phyloP scores from a whole-genome alignment of 2,113 vertebrate genomes.

The Indicator indicator region DNA sequence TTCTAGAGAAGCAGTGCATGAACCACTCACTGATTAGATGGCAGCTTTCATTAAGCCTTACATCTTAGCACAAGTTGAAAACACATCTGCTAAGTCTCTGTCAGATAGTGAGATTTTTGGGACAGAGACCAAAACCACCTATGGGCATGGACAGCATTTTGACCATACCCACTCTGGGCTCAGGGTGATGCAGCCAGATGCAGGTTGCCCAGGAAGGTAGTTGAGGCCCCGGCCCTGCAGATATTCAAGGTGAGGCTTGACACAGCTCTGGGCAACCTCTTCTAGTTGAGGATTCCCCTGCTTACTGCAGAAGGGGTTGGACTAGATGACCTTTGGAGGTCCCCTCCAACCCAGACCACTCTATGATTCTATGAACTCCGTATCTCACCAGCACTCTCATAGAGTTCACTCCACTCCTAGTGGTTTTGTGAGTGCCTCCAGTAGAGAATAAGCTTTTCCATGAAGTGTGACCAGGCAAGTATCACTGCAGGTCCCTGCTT shows the following conservation, averaged over 20 bases:
- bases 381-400: not conserved
- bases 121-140: not conserved
- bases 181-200: not conserved
- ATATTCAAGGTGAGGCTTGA: too few species aligned
- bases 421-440: not conserved
- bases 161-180: not conserved
- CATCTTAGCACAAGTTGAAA: not conserved
- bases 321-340: too few species aligned
- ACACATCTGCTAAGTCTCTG: not conserved
- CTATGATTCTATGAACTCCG: not conserved
- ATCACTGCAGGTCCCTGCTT: not conserved
- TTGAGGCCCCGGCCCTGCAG: too few species aligned
- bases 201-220: too few species aligned
- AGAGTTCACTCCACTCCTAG: not conserved
- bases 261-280: too few species aligned
- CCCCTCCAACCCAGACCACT: too few species aligned
- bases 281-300: too few species aligned
- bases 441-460: not conserved
- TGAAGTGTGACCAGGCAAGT: not conserved
- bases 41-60: not conserved
- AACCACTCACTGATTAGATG: not conserved
- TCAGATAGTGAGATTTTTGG: not conserved
- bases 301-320: too few species aligned
- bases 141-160: not conserved
- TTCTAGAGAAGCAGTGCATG: not conserved